Evolutionary conservation across 2,113 vertebrate species (phyloP), one percentile per base, ranked within the genome.

Genomic region (Rhinoptilus africanus): DNA sequence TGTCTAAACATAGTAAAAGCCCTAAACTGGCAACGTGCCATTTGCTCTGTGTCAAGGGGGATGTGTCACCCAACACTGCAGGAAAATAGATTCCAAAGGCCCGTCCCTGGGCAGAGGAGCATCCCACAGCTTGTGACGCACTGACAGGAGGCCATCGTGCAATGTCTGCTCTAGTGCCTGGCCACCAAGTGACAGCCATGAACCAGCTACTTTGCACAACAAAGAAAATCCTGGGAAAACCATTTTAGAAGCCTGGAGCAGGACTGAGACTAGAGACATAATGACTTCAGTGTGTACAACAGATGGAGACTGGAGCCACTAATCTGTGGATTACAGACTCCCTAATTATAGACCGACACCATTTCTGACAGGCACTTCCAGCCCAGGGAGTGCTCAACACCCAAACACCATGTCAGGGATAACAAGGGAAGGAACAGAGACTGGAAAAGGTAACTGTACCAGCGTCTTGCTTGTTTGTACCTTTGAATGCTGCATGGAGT

Each of bases 321-420:
- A 86, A 97, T 95, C 96, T 92, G 21, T 47, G 92, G 96, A 96
- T 97, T 97, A 96, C 71, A 59, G 96, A 80, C 67, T 93, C 88
- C 72, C 72, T 95, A 85, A 93, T 96, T 90, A 83, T 0, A 76
- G 82, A 47, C 74, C 54, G 32, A 79, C 88, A 83, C 64, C 77
- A 72, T 87, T 93, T 93, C 85, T 64, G 88, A 85, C 87, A 77
- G 43, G 66, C 78, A 22, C 45, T 35, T 12, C 45, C 35, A 53
- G 75, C 69, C 4, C 1, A 47, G 35, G 35, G 72, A 85, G 54
- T 20, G 56, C 75, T 88, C 64, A 48, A 13, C 15, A 23, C 32
- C 48, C 3, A 4, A 64, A 73, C 41, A 8, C 39, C 64, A 8
- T 30, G 53, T 69, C 64, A 43, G 35, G 43, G 53, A 24, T 51